Base-by-base conservation (phyloP, 1,140 invertebrate genomes). In the Sarcophaga peregrina region DNA sequence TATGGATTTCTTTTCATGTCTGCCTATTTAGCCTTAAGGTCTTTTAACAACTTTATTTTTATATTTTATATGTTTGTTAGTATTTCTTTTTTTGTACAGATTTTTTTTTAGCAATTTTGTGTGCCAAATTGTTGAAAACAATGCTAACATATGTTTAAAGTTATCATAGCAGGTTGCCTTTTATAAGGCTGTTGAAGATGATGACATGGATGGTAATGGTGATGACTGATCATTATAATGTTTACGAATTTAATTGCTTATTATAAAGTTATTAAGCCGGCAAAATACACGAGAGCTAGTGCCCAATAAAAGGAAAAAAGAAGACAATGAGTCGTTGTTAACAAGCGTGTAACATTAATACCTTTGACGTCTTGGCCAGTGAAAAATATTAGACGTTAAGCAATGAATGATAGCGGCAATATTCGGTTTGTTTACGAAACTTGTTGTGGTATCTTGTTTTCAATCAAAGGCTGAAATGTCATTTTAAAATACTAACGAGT, bases 341-440 rank as follows among this genome's bases (percentile, higher is more conserved):
- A 76, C 74, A 76, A 25, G 74, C 74, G 74, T 76, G 74, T 76
- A 76, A 76, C 74, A 76, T 76, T 76, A 76, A 76, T 76, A 37
- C 25, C 46, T 76, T 10, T 76, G 37, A 6, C n/a, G 62, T 68
- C 62, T 68, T 68, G 20, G 62, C 6, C 8, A 25, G n/a, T n/a
- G 62, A 25, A 68, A 9, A 68, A 68, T 68, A 25, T 68, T 8
- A 20, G 62, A 20, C 20, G 62, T 20, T 68, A 25, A 68, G 20
- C 8, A 20, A 20, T 68, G 62, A n/a, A 13, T 58, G 25, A 58
- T 13, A 58, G 11, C 25, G 25, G 11, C 54, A 58, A 58, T 58
- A 58, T 58, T 15, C 6, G 54, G 7, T 37, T 37, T 37, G 25
- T 37, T 37, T 37, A 37, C 4, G 4, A 37, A 37, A 37, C 25